Conservation (phyloP, 2,797 vertebrate genomes). For the Echeneis naucrates region DNA sequence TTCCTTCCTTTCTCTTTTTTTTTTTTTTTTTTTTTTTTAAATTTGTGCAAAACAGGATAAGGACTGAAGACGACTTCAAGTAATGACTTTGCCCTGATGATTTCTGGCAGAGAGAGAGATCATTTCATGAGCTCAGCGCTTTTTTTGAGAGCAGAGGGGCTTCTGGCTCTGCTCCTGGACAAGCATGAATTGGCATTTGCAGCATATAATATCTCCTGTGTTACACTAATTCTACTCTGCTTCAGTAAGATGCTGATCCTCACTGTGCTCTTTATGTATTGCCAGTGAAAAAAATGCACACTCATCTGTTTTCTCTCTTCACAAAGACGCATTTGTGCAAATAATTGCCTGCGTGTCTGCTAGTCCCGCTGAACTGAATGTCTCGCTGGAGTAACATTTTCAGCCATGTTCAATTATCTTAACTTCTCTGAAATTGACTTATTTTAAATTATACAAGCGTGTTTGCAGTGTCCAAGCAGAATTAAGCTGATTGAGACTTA, state of each 20-base stretch:
- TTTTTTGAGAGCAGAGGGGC: constrained; percentile 32
- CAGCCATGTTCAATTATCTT: constrained; percentile 16
- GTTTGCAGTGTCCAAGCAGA: not conserved
- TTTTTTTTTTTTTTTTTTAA: constrained; percentile 2
- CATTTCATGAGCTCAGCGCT: constrained; percentile 50
- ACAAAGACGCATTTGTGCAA: constrained; percentile 53
- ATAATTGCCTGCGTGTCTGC: constrained; percentile 40
- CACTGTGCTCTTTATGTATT: constrained; percentile 18
- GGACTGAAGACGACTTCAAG: constrained; percentile 16
- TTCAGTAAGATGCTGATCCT: constrained; percentile 42
- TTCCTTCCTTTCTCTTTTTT: not conserved
- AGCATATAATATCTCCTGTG: constrained; percentile 54
- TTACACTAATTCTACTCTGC: constrained; percentile 45
- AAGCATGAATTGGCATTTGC: constrained; percentile 36
- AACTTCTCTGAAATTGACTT: constrained; percentile 1
- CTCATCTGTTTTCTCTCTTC: constrained; percentile 36
- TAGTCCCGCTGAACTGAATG: constrained; percentile 20
- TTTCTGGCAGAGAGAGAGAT: constrained; percentile 37
- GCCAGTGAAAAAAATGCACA: constrained; percentile 13
- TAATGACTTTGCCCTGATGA: constrained; percentile 28
- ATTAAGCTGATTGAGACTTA: not conserved
- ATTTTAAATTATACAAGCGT: not conserved
- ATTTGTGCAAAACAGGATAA: too few species aligned
- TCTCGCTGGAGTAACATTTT: constrained; percentile 20
- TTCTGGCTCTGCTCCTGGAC: constrained; percentile 42